A percentile compares a stretch with the other conserved stretches of the same genome.
These are phyloP conservation scores for Dicrostonyx torquatus DNA, from an alignment of 2,797 vertebrate genomes.

Conservation along the genomic window DNA sequence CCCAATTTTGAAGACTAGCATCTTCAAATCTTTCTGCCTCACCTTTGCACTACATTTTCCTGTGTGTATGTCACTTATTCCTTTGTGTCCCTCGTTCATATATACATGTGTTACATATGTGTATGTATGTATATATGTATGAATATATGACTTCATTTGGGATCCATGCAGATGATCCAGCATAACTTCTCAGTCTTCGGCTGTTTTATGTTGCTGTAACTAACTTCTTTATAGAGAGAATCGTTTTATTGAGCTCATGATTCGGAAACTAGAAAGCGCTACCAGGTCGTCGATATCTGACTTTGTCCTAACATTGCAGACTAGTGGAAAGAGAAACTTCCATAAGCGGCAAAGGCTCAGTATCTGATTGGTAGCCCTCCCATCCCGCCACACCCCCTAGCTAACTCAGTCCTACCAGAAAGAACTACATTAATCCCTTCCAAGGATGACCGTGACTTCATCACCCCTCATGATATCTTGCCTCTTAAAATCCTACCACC, in stretches of 20 bases:
- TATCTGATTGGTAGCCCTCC: not conserved
- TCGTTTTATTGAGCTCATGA: not conserved
- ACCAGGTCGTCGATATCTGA: not conserved
- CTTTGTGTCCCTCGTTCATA: not conserved
- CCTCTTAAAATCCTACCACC: not conserved
- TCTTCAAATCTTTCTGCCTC: constrained; percentile 31
- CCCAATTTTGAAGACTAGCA: not conserved
- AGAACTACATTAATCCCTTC: not conserved
- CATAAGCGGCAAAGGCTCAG: not conserved
- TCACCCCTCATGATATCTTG: not conserved
- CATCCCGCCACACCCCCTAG: not conserved
- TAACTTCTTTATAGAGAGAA: not conserved
- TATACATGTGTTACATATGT: not conserved
- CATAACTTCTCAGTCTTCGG: not conserved
- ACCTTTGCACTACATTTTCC: not conserved
- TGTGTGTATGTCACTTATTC: not conserved
- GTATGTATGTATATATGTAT: not conserved
- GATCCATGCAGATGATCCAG: not conserved
- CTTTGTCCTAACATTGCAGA: not conserved
- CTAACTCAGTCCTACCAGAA: not conserved
- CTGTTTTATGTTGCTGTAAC: not conserved
- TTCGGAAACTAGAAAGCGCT: not conserved
- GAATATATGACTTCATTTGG: not conserved
- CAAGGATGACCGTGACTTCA: not conserved
- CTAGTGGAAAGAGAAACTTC: not conserved